These are phyloP conservation scores for Zosterops pallidus DNA, from an alignment of 2,113 vertebrate species.

Conservation along the genomic window DNA sequence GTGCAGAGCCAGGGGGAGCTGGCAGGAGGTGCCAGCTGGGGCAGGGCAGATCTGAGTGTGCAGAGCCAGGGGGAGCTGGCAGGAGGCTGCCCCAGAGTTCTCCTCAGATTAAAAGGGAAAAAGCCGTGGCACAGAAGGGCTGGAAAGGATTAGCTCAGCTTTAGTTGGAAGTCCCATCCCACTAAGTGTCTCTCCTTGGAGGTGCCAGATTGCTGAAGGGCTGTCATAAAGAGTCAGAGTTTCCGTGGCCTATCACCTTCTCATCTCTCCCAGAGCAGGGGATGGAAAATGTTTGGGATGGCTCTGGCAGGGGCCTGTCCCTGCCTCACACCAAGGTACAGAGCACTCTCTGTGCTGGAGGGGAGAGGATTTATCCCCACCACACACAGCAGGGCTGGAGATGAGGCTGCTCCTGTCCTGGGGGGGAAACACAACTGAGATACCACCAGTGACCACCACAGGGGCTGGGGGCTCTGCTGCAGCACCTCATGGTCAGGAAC, in stretches of 20 bases:
- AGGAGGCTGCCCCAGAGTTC: not conserved
- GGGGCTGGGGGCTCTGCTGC: not conserved
- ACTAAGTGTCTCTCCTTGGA: not conserved
- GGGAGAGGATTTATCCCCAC: not conserved
- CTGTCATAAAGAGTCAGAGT: not conserved
- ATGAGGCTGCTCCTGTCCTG: not conserved
- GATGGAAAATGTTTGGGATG: not conserved
- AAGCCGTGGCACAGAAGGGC: not conserved
- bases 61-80: not conserved
- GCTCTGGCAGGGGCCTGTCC: not conserved
- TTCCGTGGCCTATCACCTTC: not conserved
- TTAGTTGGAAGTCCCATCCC: not conserved
- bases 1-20: no score
- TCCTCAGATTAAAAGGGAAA: not conserved
- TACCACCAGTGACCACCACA: not conserved
- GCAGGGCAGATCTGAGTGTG: not conserved
- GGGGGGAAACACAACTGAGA: not conserved
- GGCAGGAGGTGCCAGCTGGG: not conserved
- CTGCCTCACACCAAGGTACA: not conserved
- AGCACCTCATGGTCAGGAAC: not conserved
- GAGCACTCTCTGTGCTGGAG: not conserved
- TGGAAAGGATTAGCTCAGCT: conserved; percentile 14
- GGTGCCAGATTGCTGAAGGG: conserved; percentile 8
- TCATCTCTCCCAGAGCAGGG: not conserved
- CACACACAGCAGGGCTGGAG: not conserved